A percentile compares a stretch with the other conserved stretches of the same genome.
phyloP scores from a whole-genome alignment of 1,140 invertebrate species.

The Diprion similis region DNA sequence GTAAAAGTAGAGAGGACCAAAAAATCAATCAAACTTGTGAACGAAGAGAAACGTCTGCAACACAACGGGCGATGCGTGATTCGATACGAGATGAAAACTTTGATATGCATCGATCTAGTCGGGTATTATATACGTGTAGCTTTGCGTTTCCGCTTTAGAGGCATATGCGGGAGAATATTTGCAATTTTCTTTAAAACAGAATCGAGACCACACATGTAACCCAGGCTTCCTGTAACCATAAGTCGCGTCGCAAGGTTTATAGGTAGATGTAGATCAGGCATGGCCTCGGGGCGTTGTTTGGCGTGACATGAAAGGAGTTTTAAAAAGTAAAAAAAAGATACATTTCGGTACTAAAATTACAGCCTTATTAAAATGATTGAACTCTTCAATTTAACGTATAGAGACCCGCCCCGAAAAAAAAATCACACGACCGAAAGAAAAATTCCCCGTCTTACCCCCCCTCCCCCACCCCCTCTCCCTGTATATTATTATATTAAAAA shows the following conservation, averaged over 20 bases:
- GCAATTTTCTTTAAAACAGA: background rate
- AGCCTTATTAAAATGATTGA: background rate
- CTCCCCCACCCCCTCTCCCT: conserved; percentile 33
- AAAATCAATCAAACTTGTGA: conserved; percentile 8
- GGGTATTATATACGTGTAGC: conserved; percentile 12
- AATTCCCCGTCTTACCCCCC: too few relatives aligned
- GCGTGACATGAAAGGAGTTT: background rate
- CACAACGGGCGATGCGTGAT: background rate
- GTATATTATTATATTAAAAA: conserved; percentile 58
- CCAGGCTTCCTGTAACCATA: background rate
- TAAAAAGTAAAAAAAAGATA: background rate
- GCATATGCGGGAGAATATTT: background rate
- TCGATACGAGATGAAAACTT: conserved; percentile 5
- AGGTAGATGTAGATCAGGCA: conserved; percentile 11
- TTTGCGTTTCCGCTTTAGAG: conserved; percentile 10
- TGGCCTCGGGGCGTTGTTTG: background rate
- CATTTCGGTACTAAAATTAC: background rate
- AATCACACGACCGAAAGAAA: conserved; percentile 36
- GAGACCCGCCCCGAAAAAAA: background rate
- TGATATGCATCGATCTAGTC: conserved; percentile 8
- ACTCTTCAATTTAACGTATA: conserved; percentile 6
- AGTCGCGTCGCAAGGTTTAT: conserved; percentile 20
- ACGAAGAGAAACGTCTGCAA: conserved; percentile 11
- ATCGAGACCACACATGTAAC: background rate
- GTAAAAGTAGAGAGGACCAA: conserved; percentile 8